These are phyloP conservation scores for Lasioglossum albipes DNA, from an alignment of 1,140 invertebrate genomes.

Conservation along the genomic window DNA sequence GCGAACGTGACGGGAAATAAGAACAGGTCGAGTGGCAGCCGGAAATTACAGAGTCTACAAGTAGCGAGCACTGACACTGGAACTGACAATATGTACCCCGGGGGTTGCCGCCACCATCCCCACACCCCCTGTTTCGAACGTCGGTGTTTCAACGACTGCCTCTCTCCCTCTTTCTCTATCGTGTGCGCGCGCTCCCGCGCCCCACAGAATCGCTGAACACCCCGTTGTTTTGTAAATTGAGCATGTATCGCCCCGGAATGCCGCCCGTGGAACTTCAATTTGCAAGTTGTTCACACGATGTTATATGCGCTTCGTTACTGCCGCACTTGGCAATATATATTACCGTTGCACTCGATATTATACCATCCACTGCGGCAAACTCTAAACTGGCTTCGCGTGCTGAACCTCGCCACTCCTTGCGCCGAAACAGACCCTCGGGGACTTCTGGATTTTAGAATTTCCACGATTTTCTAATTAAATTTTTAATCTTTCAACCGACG, in stretches of 20 bases:
- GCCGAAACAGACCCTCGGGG: too few species aligned
- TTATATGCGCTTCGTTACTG: not conserved
- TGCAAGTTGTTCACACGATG: not conserved
- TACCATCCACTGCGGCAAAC: too few species aligned
- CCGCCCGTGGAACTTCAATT: not conserved
- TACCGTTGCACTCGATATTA: too few species aligned
- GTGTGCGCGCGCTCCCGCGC: too few species aligned
- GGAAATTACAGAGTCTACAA: conserved; percentile 76
- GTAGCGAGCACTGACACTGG: conserved; percentile 44
- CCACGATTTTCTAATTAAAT: too few species aligned
- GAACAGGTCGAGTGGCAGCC: conserved; percentile 74
- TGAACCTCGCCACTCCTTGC: too few species aligned
- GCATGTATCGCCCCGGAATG: not conserved
- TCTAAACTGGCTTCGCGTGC: too few species aligned
- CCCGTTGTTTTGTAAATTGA: not conserved
- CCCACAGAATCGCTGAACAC: not conserved
- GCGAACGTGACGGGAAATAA: conserved; percentile 77
- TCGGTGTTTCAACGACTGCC: conserved; percentile 14
- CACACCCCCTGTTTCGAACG: not conserved
- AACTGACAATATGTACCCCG: conserved; percentile 61
- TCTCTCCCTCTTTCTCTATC: too few species aligned
- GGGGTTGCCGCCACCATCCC: not conserved
- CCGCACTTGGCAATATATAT: not conserved
- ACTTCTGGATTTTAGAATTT: too few species aligned
- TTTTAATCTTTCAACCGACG: too few species aligned